phyloP scores from a whole-genome alignment of 2,113 vertebrate genomes.

The Anthoscopus minutus region DNA sequence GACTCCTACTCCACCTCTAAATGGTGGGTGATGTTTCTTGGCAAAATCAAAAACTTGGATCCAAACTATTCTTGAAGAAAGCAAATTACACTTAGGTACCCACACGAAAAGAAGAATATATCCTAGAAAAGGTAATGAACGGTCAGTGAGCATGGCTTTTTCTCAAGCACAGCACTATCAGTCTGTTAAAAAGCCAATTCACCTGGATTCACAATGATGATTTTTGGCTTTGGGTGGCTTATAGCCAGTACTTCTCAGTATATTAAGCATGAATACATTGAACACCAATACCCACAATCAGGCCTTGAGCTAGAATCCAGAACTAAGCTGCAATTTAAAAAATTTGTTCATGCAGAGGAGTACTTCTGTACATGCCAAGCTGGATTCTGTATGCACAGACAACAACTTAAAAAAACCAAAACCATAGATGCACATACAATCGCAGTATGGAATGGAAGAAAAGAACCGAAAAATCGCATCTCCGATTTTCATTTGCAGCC shows the following conservation, averaged over 20 bases:
- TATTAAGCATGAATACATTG: background rate
- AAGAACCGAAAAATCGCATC: background rate
- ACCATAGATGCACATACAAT: background rate
- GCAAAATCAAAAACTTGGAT: background rate
- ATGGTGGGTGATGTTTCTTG: accelerated
- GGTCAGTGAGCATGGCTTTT: background rate
- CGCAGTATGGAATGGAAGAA: background rate
- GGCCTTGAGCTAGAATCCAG: background rate
- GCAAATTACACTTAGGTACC: background rate
- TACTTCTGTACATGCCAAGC: background rate
- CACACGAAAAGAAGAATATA: background rate
- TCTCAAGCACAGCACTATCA: background rate
- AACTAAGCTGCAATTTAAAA: background rate
- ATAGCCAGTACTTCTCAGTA: background rate
- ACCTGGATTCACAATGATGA: background rate
- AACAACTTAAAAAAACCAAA: background rate
- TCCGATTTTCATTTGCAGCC: background rate
- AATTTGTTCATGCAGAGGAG: background rate
- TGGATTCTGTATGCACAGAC: accelerated
- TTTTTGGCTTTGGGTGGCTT: background rate
- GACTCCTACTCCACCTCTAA: background rate
- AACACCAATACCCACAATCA: background rate
- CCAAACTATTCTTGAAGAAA: background rate
- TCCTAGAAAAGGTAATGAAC: background rate
- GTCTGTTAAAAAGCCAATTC: background rate